Conservation (phyloP, 35 echinoderm and acorn worm species). For the Ophiothrix spiculata region DNA sequence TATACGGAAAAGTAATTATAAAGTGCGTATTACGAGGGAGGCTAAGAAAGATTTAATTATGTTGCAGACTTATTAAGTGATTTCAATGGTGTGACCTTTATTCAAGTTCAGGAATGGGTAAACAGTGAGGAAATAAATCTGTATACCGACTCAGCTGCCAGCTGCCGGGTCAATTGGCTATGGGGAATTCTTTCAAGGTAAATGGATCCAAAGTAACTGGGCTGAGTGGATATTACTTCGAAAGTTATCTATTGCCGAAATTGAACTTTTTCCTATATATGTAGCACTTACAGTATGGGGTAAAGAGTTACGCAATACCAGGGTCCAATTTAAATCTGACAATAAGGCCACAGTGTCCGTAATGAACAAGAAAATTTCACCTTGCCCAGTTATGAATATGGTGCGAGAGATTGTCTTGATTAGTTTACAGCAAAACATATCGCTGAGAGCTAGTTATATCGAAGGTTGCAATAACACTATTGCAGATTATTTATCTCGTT, state of each 20-base stretch:
- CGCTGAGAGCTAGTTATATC: not conserved
- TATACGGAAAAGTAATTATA: not conserved
- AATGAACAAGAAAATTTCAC: conserved; percentile 12
- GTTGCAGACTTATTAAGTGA: not conserved
- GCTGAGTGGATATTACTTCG: not conserved
- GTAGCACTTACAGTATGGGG: conserved; percentile 20
- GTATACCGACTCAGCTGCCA: conserved; percentile 32
- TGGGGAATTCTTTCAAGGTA: conserved; percentile 18
- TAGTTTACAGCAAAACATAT: too few relatives aligned
- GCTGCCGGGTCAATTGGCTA: conserved; percentile 37
- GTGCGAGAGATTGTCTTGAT: not conserved
- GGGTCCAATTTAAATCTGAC: conserved; percentile 8
- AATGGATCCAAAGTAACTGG: conserved; percentile 38
- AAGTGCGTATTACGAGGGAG: not conserved
- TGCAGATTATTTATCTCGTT: too few relatives aligned
- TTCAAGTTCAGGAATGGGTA: conserved; percentile 23
- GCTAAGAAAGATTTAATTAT: not conserved
- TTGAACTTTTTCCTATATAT: conserved; percentile 25
- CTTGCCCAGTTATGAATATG: too few relatives aligned
- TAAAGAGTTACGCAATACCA: not conserved
- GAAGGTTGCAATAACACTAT: not conserved
- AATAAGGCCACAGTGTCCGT: not conserved
- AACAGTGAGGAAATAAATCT: not conserved
- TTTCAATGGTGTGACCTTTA: conserved; percentile 3
- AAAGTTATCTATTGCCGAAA: conserved; percentile 13